Evolutionary conservation across 2,888 invertebrate species (phyloP).

Genomic region (Acleris cristana): DNA sequence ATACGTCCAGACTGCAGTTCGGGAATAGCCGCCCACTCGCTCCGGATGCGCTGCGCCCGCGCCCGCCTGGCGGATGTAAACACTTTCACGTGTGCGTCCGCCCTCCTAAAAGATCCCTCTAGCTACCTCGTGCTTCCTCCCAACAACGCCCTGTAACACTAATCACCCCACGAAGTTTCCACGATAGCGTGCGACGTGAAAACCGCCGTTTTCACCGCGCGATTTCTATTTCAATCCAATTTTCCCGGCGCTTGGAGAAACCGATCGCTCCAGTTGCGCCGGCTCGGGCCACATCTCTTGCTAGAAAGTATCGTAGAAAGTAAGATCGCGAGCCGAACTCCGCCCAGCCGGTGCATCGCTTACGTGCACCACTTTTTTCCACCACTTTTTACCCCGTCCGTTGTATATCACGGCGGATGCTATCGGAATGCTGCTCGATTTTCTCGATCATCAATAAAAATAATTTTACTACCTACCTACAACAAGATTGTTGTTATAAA

Average conservation of each 20-base stretch:
- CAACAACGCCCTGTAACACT: slow-evolving; percentile 15
- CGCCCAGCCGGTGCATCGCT: slow-evolving; percentile 72
- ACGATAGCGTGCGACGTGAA: slow-evolving; percentile 73
- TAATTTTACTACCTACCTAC: not conserved
- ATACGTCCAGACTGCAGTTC: slow-evolving; percentile 19
- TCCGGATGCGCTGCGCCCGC: slow-evolving; percentile 49
- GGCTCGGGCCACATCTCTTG: slow-evolving; percentile 80
- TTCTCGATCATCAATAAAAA: slow-evolving; percentile 36
- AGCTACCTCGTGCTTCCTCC: slow-evolving; percentile 34
- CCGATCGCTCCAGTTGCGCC: slow-evolving; percentile 81
- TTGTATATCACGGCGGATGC: slow-evolving; percentile 34
- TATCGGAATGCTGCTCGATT: slow-evolving; percentile 44
- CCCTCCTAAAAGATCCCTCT: slow-evolving; percentile 54
- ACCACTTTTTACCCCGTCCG: slow-evolving; percentile 54
- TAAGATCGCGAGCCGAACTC: slow-evolving; percentile 76
- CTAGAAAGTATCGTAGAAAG: slow-evolving; percentile 84
- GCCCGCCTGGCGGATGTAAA: slow-evolving; percentile 72
- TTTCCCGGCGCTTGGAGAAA: slow-evolving; percentile 81
- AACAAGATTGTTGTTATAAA: slow-evolving; percentile 5
- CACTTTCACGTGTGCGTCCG: slow-evolving; percentile 73
- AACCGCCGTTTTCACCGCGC: slow-evolving; percentile 76
- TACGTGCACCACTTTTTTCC: slow-evolving; percentile 69
- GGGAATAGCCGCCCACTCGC: slow-evolving; percentile 29
- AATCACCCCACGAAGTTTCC: slow-evolving; percentile 52
- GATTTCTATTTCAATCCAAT: slow-evolving; percentile 84